Percentiles rank a stretch among this genome's conserved stretches.
Evolutionary conservation across 1,140 invertebrate species (phyloP).

Genomic region (Andrena cerasifolii): DNA sequence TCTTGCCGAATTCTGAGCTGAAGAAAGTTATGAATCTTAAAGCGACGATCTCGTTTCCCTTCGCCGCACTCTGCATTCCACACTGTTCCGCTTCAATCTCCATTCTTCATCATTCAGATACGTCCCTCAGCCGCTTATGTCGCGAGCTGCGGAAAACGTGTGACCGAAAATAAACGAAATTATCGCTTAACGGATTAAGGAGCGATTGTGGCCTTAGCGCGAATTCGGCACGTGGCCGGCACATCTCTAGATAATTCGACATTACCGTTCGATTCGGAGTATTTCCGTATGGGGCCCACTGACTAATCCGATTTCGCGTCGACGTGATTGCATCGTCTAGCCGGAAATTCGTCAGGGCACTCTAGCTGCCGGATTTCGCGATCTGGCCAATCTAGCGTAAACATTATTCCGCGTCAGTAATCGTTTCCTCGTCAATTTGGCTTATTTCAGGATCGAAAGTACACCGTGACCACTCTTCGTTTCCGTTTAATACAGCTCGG

Average conservation of each 20-base stretch:
- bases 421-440: background rate
- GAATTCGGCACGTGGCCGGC: constrained; percentile 14
- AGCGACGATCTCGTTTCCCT: no score
- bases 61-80: no score
- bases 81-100: no score
- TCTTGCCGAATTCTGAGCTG: no score
- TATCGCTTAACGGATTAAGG: background rate
- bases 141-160: background rate
- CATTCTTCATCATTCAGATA: no score
- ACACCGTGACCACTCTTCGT: no score
- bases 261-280: constrained; percentile 52
- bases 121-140: background rate
- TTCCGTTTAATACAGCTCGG: no score
- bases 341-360: constrained; percentile 41
- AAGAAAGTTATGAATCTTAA: no score
- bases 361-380: constrained; percentile 7
- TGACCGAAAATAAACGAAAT: background rate
- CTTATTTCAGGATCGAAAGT: background rate
- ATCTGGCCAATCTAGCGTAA: constrained; percentile 29
- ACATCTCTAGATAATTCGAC: constrained; percentile 43
- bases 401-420: background rate
- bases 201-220: background rate
- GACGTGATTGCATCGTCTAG: constrained; percentile 40
- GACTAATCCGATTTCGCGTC: constrained; percentile 40
- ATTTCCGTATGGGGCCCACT: constrained; percentile 33